Evolutionary conservation across 2,113 vertebrate genomes (phyloP), one percentile per base, ranked within the genome.

Genomic region (Ptychochromis oligacanthus): DNA sequence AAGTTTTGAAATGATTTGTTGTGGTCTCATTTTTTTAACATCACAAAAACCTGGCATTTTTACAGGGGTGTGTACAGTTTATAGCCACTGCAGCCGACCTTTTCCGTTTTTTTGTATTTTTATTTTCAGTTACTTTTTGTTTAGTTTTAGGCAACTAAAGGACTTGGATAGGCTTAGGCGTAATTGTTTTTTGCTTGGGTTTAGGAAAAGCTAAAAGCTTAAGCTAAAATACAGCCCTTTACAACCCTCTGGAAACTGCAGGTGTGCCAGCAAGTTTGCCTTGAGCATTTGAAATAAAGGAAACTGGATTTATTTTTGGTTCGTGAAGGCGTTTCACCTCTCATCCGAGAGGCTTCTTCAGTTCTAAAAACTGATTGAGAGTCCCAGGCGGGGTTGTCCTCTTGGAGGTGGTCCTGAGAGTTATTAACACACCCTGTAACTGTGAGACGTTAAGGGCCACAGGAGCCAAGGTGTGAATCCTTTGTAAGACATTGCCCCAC

Each of bases 191-290:
- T 65, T 43, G 36, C 34, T 14, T 24, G 8, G 62, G 14, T 15
- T 26, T 28, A 46, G 64, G 14, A 26, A 49, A 49, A 67, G 43
- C 14, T 46, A 12, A 1, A 26, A 15, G 43, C 28, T 28, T 70
- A 67, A n/a, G 40, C 40, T 67, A 4, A 67, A 18, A 24, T 14
- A 49, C 40, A 70, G 22, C 22, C 0, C 0, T 28, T 70, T 70
- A 0, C 17, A 24, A 20, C 10, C 0, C 49, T 72, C 49, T 72
- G 43, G 17, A 31, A 26, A 52, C 65, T 72, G 40, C 24, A 72
- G 0, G 52, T 31, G 24, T 31, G 17, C 24, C 43, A 49, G 46
- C 14, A 49, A 17, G 4, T 17, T 49, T 3, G 11, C 13, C 40
- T 13, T 43, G 40, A 43, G 40, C 11, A 43, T 4, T 3, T 43